phyloP scores from a whole-genome alignment of 1,140 invertebrate species.

The Conopomorpha cramerella region DNA sequence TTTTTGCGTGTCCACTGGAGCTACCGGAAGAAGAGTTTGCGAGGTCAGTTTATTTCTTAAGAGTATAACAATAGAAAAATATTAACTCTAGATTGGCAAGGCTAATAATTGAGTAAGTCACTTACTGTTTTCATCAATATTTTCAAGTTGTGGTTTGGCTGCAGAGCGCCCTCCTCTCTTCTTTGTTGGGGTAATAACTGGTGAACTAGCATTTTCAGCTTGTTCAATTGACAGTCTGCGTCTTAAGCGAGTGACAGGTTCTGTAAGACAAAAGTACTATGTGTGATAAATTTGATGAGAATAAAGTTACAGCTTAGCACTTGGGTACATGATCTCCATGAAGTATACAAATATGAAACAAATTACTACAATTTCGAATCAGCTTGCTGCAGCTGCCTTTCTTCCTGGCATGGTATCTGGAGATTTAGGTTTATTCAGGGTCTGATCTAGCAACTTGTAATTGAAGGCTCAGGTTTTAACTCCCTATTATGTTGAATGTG shows the following conservation, averaged over 20 bases:
- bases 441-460: too few relatives aligned
- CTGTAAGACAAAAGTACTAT: too few relatives aligned
- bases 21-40: constrained; percentile 3
- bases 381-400: too few relatives aligned
- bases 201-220: constrained; percentile 29
- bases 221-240: constrained; percentile 30
- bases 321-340: too few relatives aligned
- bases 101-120: not conserved
- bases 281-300: too few relatives aligned
- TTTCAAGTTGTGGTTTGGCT: constrained; percentile 34
- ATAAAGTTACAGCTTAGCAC: too few relatives aligned
- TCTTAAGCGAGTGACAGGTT: constrained; percentile 31
- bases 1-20: constrained; percentile 14
- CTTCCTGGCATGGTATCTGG: too few relatives aligned
- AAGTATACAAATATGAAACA: too few relatives aligned
- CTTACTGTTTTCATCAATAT: constrained; percentile 44
- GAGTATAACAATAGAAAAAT: not conserved
- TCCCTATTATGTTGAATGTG: too few relatives aligned
- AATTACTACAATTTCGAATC: too few relatives aligned
- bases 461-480: too few relatives aligned
- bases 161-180: constrained; percentile 26
- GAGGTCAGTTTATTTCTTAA: not conserved
- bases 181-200: constrained; percentile 37
- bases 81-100: not conserved
- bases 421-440: too few relatives aligned